Base-by-base conservation (phyloP, 2,113 vertebrate genomes). In the Carollia perspicillata region DNA sequence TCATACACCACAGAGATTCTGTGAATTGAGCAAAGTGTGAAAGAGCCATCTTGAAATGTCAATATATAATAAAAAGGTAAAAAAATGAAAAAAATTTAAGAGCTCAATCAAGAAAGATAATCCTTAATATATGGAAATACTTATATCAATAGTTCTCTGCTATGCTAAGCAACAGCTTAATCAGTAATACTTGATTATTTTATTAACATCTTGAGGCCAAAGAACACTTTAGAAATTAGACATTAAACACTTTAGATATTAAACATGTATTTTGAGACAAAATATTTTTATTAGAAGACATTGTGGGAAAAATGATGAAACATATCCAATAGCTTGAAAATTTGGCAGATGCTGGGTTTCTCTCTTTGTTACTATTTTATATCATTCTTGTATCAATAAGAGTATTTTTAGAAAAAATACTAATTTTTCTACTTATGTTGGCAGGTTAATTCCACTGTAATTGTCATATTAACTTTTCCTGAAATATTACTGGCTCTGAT, bases 271-370 rank as follows among this genome's bases (percentile, higher is more conserved):
- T 87, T 44, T 86, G 35, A 83, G 14, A 84, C 20, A 94, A 93
- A 93, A 60, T 79, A 51, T 89, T 97, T 97, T 89, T 87, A 44
- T 71, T 77, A 72, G 83, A 84, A 84, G 49, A 90, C 1, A 55
- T 40, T 55, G 11, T 68, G 35, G 47, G 33, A 20, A 77, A 96
- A 95, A 90, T 47, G 3, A 68, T 84, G 40, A 55, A 84, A 69
- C 10, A 63, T 4, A 78, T 84, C 17, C 17, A 69, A 94, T 80
- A 71, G n/a, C 75, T 87, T 71, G 53, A 94, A 94, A 84, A 49
- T 68, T 88, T 90, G 65, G 28, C 84, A 80, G 55, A 69, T 58
- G 23, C 9, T 20, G 7, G 11, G 14, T 26, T 72, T 80, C 6
- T 49, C 26, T 51, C 92, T 92, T 60, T 89, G 40, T 96, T 40